phyloP scores from a whole-genome alignment of 92 coral and sea anemone species.

The Anthopleura xanthogrammica region DNA sequence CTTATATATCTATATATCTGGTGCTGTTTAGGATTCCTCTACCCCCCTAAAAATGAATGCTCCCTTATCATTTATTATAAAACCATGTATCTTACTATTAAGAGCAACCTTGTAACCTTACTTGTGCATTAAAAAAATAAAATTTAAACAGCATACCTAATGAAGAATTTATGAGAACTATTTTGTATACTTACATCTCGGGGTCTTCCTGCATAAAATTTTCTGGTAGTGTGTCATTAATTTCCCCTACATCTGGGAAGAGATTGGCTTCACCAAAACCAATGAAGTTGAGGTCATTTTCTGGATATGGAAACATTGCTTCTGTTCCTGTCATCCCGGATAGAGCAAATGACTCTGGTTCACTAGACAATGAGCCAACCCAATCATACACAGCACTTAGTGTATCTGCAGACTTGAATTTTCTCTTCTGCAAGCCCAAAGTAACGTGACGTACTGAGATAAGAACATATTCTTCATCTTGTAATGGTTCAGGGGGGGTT shows the following conservation, averaged over 20 bases:
- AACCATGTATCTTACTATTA: no score
- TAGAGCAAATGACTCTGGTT: background rate
- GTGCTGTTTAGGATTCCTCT: no score
- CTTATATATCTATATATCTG: no score
- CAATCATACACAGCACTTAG: background rate
- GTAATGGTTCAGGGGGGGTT: background rate
- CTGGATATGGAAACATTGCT: conserved; percentile 39
- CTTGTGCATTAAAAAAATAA: no score
- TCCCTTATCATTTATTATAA: no score
- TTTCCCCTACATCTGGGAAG: background rate
- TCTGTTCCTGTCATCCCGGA: conserved; percentile 22
- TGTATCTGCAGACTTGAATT: background rate
- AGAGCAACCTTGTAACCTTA: no score
- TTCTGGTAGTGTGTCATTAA: background rate
- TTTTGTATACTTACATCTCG: no score
- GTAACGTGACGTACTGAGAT: background rate
- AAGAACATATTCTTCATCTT: background rate
- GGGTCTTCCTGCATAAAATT: no score
- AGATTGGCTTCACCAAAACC: no score
- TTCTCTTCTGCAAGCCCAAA: background rate
- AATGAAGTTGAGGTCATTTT: conserved; percentile 33
- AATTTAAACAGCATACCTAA: no score
- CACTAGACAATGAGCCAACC: background rate
- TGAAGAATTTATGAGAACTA: no score
- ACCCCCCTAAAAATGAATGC: no score